Evolutionary conservation across 1,140 invertebrate genomes (phyloP).

Genomic region (Hesperophylax magnus): DNA sequence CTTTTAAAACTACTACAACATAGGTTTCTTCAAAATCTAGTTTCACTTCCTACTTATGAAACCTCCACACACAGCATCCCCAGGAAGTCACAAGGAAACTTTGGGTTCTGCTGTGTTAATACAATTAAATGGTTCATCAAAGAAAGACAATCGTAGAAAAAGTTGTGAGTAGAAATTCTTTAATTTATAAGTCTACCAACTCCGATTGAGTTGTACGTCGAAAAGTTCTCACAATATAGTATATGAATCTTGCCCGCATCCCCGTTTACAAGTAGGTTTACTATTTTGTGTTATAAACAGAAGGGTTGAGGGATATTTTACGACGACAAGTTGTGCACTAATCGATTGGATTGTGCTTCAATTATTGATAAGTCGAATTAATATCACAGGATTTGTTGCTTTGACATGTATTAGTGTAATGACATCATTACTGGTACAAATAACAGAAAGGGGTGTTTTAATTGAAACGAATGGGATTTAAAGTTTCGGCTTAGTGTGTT

Average conservation of each 20-base stretch:
- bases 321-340: conserved; percentile 52
- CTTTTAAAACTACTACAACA: too few species aligned
- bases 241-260: conserved; percentile 13
- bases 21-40: too few species aligned
- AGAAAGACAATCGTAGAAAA: too few species aligned
- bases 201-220: background rate
- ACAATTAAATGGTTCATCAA: too few species aligned
- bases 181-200: too few species aligned
- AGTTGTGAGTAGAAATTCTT: too few species aligned
- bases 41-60: too few species aligned
- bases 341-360: conserved; percentile 55
- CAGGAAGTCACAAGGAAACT: too few species aligned
- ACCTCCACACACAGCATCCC: too few species aligned
- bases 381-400: conserved; percentile 16
- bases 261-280: background rate
- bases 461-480: conserved; percentile 6
- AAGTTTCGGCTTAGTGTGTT: background rate
- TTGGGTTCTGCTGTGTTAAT: too few species aligned
- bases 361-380: conserved; percentile 51
- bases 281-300: background rate
- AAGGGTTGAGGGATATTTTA: conserved; percentile 47
- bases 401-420: conserved; percentile 13
- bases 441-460: background rate
- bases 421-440: conserved; percentile 13
- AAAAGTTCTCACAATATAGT: background rate